These are phyloP conservation scores for Opisthocomus hoazin DNA, from an alignment of 2,113 vertebrate genomes.

Conservation along the genomic window DNA sequence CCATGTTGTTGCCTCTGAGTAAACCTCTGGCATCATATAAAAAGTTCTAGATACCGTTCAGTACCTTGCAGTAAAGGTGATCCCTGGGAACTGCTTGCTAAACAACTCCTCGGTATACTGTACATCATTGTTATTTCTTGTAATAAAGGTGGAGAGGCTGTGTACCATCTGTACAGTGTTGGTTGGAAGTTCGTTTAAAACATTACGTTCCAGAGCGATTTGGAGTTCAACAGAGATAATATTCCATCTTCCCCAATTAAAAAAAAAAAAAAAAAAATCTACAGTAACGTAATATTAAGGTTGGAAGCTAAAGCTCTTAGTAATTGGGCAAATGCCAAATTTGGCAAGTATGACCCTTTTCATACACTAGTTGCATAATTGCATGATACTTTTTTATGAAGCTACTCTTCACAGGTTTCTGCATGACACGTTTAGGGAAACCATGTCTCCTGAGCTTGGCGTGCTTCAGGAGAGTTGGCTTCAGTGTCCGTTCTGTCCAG, in stretches of 20 bases:
- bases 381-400: accelerated
- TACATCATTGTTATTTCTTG: background rate
- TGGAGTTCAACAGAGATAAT: background rate
- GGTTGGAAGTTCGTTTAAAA: background rate
- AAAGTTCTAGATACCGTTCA: background rate
- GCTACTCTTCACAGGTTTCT: background rate
- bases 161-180: background rate
- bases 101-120: background rate
- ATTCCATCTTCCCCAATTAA: background rate
- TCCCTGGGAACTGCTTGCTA: background rate
- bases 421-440: background rate
- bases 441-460: accelerated
- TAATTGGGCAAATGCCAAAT: background rate
- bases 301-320: background rate
- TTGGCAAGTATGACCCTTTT: background rate
- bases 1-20: background rate
- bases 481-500: background rate
- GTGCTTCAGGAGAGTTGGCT: background rate
- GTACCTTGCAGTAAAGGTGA: background rate
- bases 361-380: background rate
- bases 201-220: background rate
- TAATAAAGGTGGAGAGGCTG: background rate
- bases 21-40: background rate
- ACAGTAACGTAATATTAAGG: background rate
- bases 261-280: background rate